Percentiles rank a stretch among this genome's conserved stretches.
These are phyloP conservation scores for Drosophila ercepeae DNA, from an alignment of 1,140 invertebrate species.

Conservation along the genomic window DNA sequence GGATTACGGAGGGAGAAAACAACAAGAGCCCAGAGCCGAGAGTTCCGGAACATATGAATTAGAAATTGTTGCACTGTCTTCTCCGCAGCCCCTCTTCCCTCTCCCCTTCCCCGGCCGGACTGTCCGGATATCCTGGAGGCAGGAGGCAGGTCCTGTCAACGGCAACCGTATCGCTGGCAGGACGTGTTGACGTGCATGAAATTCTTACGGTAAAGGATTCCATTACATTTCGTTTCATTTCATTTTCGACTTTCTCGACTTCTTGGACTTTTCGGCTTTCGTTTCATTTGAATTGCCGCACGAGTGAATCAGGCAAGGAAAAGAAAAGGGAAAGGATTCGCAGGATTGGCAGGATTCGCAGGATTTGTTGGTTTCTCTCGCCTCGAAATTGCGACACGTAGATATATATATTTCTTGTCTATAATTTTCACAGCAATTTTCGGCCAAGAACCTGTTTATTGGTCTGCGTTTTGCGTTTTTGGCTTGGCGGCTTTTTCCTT, in stretches of 20 bases:
- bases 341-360: neutral
- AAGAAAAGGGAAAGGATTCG: constrained; percentile 27
- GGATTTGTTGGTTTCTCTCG: neutral
- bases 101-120: neutral
- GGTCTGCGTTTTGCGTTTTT: constrained; percentile 71
- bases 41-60: constrained; percentile 71
- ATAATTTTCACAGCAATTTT: constrained; percentile 57
- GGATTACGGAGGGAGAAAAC: neutral
- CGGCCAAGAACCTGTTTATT: constrained; percentile 57
- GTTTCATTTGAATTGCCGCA: constrained; percentile 58
- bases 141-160: constrained; percentile 52
- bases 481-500: constrained; percentile 54
- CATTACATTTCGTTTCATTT: constrained; percentile 62
- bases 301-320: constrained; percentile 54
- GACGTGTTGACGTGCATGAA: constrained; percentile 80
- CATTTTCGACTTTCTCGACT: constrained; percentile 8
- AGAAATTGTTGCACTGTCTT: constrained; percentile 71
- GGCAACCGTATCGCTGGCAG: constrained; percentile 51
- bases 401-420: constrained; percentile 34
- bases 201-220: constrained; percentile 80
- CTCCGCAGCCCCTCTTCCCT: too few species aligned
- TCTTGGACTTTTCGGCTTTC: constrained; percentile 16
- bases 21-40: neutral
- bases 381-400: constrained; percentile 55
- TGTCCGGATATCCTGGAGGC: constrained; percentile 17